These are phyloP conservation scores for Sphinx pinastri DNA, from an alignment of 2,888 invertebrate genomes.

Conservation along the genomic window DNA sequence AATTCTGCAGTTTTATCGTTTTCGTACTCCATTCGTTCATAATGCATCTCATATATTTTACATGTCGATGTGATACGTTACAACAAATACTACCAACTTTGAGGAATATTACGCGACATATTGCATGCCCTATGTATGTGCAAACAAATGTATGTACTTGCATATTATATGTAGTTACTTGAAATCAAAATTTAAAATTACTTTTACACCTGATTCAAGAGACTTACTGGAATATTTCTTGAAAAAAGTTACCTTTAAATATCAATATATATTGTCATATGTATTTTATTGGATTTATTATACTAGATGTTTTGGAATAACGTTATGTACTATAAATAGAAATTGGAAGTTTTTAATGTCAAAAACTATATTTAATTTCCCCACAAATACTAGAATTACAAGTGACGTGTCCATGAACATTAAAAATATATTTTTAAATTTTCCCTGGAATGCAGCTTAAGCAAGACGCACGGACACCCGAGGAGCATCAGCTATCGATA, in stretches of 20 bases:
- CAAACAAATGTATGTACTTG: background rate
- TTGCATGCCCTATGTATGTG: conserved; percentile 54
- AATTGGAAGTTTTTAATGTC: too few species aligned
- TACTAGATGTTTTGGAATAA: too few species aligned
- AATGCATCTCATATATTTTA: background rate
- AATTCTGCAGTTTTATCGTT: conserved; percentile 37
- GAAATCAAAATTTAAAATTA: background rate
- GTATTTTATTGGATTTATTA: too few species aligned
- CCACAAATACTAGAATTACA: too few species aligned
- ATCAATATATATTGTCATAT: too few species aligned
- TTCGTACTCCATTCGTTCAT: conserved; percentile 33
- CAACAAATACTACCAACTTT: conserved; percentile 65
- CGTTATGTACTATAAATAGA: too few species aligned
- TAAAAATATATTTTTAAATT: conserved; percentile 44
- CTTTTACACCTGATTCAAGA: too few species aligned
- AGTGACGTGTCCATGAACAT: too few species aligned
- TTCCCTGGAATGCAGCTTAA: conserved; percentile 80
- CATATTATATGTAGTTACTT: background rate
- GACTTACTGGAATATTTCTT: too few species aligned
- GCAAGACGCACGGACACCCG: conserved; percentile 60
- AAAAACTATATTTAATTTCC: too few species aligned
- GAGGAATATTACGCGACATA: conserved; percentile 58
- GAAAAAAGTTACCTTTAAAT: too few species aligned
- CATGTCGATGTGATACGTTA: background rate
- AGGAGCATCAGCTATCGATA: conserved; percentile 51